Evolutionary conservation across 92 coral and sea anemone genomes (phyloP), one percentile per base, ranked within the genome.

Genomic region (Micromussa lordhowensis): DNA sequence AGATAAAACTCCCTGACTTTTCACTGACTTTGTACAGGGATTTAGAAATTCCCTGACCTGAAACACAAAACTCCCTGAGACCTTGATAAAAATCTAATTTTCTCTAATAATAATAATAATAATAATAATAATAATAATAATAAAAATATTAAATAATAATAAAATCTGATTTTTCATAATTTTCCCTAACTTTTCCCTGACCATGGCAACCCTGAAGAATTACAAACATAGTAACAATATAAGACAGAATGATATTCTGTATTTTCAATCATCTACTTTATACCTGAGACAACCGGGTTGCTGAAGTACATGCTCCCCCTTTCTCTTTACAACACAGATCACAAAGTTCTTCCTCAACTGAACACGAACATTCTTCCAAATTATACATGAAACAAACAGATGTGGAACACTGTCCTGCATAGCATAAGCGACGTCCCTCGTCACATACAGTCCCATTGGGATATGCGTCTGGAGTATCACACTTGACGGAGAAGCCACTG

Each of bases 261-360:
- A 7, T 61, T 73, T 21, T 3, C 21, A 22, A 49, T 11, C 49
- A 73, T 32, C 11, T 69, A 35, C 38, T 32, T 22, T 15, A n/a
- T 74, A 86, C 89, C 89, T 63, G 30, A 16, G 83, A 31, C 68
- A 86, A 54, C 17, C 11, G 16, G 3, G 14, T 76, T 0, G 89
- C 83, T 30, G 89, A 34, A 28, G 83, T 86, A 21, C 89, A 86
- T 22, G 49, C 89, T 14, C 83, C 83, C 3, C 83, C 83, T 28
- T 58, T 82, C 68, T 94, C 85, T 74, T 91, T 92, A 68, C 99
- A 97, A 75, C 99, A 97, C 68, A 95, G 89, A 80, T 94, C 94
- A 78, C 99, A 97, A 66, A 94, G 91, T 64, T 97, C 98, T 9
- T 88, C 83, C 30, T 94, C 94, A 16, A 35, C 88, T 5, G 94